Conservation (phyloP, 2,113 vertebrate species). For the Notothenia coriiceps region DNA sequence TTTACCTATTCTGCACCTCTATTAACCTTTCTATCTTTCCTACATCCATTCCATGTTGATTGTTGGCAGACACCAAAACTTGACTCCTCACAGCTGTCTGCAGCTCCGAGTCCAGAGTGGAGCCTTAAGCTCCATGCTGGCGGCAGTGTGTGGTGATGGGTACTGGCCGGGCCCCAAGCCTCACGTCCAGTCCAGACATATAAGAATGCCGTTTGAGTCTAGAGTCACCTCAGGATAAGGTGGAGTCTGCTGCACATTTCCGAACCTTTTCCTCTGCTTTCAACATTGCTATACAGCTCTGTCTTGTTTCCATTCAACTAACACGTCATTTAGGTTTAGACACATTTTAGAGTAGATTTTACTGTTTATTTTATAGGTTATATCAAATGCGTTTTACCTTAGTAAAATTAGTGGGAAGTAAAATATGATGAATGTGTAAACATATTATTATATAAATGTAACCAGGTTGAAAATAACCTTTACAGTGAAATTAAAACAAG, state of each 20-base stretch:
- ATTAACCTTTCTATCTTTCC: conserved; percentile 22
- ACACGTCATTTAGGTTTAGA: conserved; percentile 72
- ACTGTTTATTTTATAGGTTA: conserved; percentile 49
- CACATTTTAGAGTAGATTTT: conserved; percentile 58
- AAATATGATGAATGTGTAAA: neutral
- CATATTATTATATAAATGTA: neutral
- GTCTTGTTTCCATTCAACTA: conserved; percentile 66
- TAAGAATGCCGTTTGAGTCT: conserved; percentile 76
- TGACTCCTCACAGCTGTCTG: conserved; percentile 37
- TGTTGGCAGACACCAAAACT: conserved; percentile 46
- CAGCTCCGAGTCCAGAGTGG: conserved; percentile 44
- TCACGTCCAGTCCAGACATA: conserved; percentile 76
- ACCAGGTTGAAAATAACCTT: too few relatives aligned
- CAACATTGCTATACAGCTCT: conserved; percentile 35
- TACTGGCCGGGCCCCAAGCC: conserved; percentile 75
- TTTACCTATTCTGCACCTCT: neutral
- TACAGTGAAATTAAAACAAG: too few relatives aligned
- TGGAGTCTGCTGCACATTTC: conserved; percentile 69
- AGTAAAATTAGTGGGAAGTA: too few relatives aligned
- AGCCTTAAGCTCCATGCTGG: conserved; percentile 46
- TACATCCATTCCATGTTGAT: conserved; percentile 20
- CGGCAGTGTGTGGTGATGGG: conserved; percentile 71
- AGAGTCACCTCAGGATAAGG: conserved; percentile 78
- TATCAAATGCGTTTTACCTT: conserved; percentile 6
- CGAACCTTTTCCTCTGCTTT: conserved; percentile 54